Evolutionary conservation across 1,140 invertebrate genomes (phyloP), one percentile per base, ranked within the genome.

Genomic region (Oedothorax gibbosus): DNA sequence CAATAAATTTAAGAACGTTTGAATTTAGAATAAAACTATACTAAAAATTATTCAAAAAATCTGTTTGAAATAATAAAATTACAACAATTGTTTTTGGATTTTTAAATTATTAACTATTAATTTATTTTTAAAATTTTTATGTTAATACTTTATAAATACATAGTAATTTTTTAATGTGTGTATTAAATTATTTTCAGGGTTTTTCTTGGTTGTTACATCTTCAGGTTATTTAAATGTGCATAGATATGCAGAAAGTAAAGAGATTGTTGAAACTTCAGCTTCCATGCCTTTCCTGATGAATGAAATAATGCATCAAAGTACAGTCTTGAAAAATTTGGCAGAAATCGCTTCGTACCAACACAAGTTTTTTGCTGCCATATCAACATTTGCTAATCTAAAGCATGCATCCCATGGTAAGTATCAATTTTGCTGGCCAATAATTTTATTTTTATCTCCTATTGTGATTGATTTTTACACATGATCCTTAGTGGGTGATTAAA

Each of bases 361-460:
- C 50, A 20, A 60, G 56, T 81, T 81, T 4, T 81, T 81, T 71
- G 14, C 64, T 51, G 53, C 78, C 9, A 15, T 81, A 50, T 60
- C 65, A n/a, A 71, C 21, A 71, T 71, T 81, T 69, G 78, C 78
- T 35, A 35, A 18, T 14, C 54, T 81, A 9, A 81, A 81, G 35
- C 35, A 35, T 35, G 35, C 35, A 71, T 71, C 50, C 71, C 57
- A 66, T 69, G 66, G 78, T 81, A 71, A 81, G 21, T 35, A 35
- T 35, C 35, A 35, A 35, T 35, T 35, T 35, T 35, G 35, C 35
- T 35, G 35, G 5, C 1, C 35, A 35, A 35, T 35, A 35, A 35
- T 35, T 35, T 35, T 35, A 35, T 35, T 35, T 35, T 35, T 35
- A 35, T 35, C 35, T 35, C 35, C 35, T 5, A 2, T 35, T 35